phyloP scores from a whole-genome alignment of 2,888 invertebrate species.

The Caenorhabditis japonica region DNA sequence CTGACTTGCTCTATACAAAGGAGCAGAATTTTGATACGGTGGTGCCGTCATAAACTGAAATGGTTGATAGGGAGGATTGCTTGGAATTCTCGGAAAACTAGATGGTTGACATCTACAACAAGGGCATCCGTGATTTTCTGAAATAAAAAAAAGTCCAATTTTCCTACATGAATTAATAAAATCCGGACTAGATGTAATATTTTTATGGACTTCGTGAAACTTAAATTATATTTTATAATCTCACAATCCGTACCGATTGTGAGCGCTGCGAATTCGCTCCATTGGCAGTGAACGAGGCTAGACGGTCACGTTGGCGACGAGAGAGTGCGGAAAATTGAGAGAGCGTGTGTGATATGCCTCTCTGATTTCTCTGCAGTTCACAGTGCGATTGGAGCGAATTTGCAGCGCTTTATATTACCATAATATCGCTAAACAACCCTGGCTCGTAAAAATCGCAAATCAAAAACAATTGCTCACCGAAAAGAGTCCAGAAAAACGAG shows the following conservation, averaged over 20 bases:
- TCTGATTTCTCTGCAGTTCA: no score
- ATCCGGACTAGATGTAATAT: neutral
- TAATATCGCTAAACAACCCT: no score
- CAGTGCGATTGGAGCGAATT: no score
- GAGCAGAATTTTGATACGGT: neutral
- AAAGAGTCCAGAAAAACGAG: conserved; percentile 36
- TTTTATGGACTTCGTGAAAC: conserved; percentile 1
- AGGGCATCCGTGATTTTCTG: conserved; percentile 36
- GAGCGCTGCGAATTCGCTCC: no score
- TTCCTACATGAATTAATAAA: neutral
- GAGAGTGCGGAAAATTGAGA: no score
- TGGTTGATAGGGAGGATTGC: neutral
- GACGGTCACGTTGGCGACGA: no score
- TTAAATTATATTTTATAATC: neutral
- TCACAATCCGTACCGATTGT: no score
- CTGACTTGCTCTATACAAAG: no score
- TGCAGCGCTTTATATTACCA: no score
- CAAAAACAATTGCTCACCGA: conserved; percentile 8
- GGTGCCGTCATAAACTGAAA: conserved; percentile 2
- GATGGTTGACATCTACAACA: conserved; percentile 33
- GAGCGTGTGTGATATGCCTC: no score
- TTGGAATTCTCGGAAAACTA: neutral
- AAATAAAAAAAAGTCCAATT: conserved; percentile 1
- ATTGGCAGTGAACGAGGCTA: no score
- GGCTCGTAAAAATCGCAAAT: no score